Conservation (phyloP, 2,797 vertebrate species). For the Xenentodon cancila region DNA sequence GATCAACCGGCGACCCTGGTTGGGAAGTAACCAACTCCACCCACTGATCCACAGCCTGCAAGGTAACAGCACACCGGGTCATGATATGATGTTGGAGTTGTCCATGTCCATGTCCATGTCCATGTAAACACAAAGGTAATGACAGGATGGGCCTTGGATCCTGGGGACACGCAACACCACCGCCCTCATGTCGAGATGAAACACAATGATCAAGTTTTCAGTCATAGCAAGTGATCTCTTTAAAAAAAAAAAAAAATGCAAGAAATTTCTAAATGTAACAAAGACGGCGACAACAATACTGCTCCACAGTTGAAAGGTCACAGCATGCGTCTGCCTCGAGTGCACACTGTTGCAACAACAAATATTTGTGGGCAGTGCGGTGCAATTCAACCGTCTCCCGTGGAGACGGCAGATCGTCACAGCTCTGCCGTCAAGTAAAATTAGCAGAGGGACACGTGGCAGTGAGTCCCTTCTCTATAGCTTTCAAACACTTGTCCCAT, state of each 20-base stretch:
- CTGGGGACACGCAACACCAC: conserved; percentile 29
- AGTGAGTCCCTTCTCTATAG: conserved; percentile 46
- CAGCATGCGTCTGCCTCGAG: conserved; percentile 73
- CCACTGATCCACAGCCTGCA: no score
- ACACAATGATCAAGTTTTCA: conserved; percentile 41
- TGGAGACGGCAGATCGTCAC: conserved; percentile 34
- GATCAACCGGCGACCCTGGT: no score
- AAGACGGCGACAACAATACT: conserved; percentile 64
- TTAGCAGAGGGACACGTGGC: conserved; percentile 53
- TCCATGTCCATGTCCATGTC: no score
- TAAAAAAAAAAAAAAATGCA: conserved; percentile 40
- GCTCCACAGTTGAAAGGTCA: conserved; percentile 69
- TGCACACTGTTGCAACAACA: conserved; percentile 64
- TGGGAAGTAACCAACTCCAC: no score
- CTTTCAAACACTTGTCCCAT: conserved; percentile 23
- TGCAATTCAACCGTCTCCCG: conserved; percentile 39
- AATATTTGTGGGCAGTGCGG: conserved; percentile 57
- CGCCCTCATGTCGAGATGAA: conserved; percentile 34
- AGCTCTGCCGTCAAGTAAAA: conserved; percentile 70
- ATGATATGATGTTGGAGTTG: no score
- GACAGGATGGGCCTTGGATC: conserved; percentile 35
- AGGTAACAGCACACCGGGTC: no score
- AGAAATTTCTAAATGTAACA: conserved; percentile 70
- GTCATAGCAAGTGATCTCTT: conserved; percentile 56
- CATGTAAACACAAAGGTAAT: conserved; percentile 15